Evolutionary conservation across 1,140 invertebrate species (phyloP).

Genomic region (Sarcophaga peregrina): DNA sequence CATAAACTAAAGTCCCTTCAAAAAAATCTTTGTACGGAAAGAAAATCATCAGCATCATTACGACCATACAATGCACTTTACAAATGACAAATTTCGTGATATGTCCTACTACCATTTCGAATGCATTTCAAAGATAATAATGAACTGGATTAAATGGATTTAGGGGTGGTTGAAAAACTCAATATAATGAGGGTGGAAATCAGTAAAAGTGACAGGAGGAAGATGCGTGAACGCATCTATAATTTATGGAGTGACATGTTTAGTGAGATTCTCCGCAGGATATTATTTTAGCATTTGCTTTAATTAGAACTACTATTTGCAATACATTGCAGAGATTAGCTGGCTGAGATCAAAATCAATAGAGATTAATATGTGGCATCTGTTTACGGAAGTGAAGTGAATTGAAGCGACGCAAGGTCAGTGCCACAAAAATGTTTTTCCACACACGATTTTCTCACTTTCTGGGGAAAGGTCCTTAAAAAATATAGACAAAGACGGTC

Average conservation of each 20-base stretch:
- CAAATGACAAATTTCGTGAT: not conserved
- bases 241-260: constrained; percentile 29
- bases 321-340: not conserved
- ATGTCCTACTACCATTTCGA: constrained; percentile 3
- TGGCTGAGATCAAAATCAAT: not conserved
- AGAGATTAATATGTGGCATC: not conserved
- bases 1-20: not conserved
- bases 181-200: not conserved
- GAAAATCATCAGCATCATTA: not conserved
- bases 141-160: not conserved
- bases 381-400: not conserved
- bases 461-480: too few relatives aligned
- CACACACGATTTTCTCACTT: too few relatives aligned
- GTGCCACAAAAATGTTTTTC: not conserved
- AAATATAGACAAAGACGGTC: too few relatives aligned
- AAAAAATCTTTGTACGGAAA: not conserved
- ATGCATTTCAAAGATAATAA: not conserved
- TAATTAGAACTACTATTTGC: not conserved
- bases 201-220: not conserved
- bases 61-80: not conserved
- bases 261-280: not conserved
- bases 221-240: not conserved
- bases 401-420: not conserved
- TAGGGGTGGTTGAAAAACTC: not conserved
- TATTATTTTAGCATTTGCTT: constrained; percentile 12